Evolutionary conservation across 2,797 vertebrate species (phyloP), one percentile per base, ranked within the genome.

Genomic region (Anguilla marmorata): DNA sequence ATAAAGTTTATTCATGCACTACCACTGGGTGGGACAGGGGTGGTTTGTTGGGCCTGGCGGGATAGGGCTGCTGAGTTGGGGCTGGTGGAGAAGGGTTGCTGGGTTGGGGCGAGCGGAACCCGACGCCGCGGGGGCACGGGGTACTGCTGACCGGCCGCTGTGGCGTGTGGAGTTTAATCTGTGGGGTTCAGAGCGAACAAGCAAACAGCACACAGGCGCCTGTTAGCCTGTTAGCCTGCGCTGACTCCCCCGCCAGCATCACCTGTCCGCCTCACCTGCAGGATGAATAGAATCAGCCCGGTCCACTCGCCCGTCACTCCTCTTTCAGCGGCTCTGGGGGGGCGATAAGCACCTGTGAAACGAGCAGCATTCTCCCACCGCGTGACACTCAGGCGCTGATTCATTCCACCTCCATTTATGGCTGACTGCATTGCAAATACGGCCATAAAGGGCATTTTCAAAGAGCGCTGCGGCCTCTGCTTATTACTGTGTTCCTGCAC

Each of bases 281-380:
- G 48, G 50, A 79, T 88, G 88, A 91, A 86, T 86, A 86, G 87
- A 87, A 88, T 37, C 41, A 41, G 88, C 83, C 88, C 86, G 72
- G 69, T 69, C 89, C 88, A 85, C 85, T 79, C 58, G 21, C 89
- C 90, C 83, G 88, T 69, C 48, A 50, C 72, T 24, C 24, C 79
- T 85, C 72, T 45, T 86, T 84, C 41, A 84, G 76, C 87, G 66
- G 69, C 69, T 84, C 56, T 86, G 85, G 63, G 79, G 56, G 37
- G 87, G 72, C 85, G 87, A 92, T 91, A 91, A 92, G 82, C 89
- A 89, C 91, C 88, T 89, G 30, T 58, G 90, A 90, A 91, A 90
- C 88, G 60, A 85, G 66, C 56, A 87, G 56, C 37, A 48, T 85
- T 86, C 19, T 56, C 83, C 89, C 83, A 58, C 87, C 89, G 76